Percentiles rank a stretch among this genome's conserved stretches.
These are phyloP conservation scores for Thinocorus orbignyianus DNA, from an alignment of 2,113 vertebrate species.

Conservation along the genomic window DNA sequence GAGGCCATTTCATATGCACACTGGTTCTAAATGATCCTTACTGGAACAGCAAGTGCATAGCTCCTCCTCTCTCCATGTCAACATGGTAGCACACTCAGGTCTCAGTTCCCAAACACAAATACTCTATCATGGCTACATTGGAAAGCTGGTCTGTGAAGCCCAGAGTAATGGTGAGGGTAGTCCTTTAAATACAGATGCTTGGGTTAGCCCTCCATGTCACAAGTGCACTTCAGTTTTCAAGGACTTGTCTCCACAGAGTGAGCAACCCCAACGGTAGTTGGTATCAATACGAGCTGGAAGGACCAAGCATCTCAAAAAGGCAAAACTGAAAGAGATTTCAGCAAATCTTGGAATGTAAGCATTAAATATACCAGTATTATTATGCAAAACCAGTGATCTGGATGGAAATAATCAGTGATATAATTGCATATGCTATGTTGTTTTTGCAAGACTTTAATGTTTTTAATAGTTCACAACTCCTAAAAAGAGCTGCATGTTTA, in stretches of 20 bases:
- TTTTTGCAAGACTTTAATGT: not conserved
- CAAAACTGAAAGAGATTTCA: not conserved
- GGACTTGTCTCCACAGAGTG: not conserved
- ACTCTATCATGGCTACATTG: rapidly evolving
- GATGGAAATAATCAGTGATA: not conserved
- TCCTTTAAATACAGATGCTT: not conserved
- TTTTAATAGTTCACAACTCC: not conserved
- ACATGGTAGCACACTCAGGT: not conserved
- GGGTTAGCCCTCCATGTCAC: not conserved
- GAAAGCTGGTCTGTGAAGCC: not conserved
- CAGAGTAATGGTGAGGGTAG: not conserved
- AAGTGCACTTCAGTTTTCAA: not conserved
- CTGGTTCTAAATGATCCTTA: not conserved
- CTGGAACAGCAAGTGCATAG: not conserved
- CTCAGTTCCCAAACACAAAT: not conserved
- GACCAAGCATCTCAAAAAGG: not conserved
- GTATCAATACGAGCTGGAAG: not conserved
- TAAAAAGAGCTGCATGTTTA: not conserved
- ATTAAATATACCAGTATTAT: not conserved
- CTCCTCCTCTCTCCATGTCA: not conserved
- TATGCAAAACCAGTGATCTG: not conserved
- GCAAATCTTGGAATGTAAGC: not conserved
- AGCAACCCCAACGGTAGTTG: rapidly evolving
- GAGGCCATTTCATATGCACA: not conserved
- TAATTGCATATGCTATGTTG: not conserved